Percentiles rank a stretch among this genome's conserved stretches.
Conservation (phyloP, 2,113 vertebrate genomes). For the Euleptes europaea region DNA sequence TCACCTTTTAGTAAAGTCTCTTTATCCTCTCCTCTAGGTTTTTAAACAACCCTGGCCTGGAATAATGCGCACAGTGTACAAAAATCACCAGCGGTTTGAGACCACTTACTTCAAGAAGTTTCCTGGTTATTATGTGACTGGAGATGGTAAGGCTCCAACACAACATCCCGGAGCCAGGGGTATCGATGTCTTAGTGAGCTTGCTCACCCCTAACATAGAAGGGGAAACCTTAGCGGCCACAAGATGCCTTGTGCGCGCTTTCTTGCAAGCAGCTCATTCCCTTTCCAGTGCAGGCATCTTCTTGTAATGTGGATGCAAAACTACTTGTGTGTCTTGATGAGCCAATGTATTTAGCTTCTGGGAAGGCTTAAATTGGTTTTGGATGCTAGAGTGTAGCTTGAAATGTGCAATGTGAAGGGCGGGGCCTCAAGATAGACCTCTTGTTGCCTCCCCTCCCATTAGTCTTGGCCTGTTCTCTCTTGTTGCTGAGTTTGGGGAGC, state of each 20-base stretch:
- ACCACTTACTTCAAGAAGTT: conserved; percentile 95
- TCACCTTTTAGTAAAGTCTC: background rate
- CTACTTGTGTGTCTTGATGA: background rate
- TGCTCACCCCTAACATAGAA: background rate
- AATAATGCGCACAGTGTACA: conserved; percentile 91
- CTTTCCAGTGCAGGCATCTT: background rate
- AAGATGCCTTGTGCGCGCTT: background rate
- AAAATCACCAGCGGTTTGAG: conserved; percentile 90
- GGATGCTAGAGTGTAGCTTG: background rate
- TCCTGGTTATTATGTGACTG: conserved; percentile 95
- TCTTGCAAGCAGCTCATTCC: background rate
- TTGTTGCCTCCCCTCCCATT: background rate
- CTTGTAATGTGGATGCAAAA: background rate
- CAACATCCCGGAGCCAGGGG: background rate
- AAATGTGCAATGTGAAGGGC: background rate
- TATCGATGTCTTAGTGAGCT: background rate
- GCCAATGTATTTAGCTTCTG: background rate
- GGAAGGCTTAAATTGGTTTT: background rate
- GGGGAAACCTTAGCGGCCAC: background rate
- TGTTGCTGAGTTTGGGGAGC: background rate
- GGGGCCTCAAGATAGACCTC: background rate
- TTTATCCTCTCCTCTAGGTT: conserved; percentile 73
- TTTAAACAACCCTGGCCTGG: conserved; percentile 99
- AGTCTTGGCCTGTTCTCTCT: background rate
- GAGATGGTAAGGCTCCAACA: conserved; percentile 83